phyloP scores from a whole-genome alignment of 2,113 vertebrate genomes.

The Brachyhypopomus gauderio region DNA sequence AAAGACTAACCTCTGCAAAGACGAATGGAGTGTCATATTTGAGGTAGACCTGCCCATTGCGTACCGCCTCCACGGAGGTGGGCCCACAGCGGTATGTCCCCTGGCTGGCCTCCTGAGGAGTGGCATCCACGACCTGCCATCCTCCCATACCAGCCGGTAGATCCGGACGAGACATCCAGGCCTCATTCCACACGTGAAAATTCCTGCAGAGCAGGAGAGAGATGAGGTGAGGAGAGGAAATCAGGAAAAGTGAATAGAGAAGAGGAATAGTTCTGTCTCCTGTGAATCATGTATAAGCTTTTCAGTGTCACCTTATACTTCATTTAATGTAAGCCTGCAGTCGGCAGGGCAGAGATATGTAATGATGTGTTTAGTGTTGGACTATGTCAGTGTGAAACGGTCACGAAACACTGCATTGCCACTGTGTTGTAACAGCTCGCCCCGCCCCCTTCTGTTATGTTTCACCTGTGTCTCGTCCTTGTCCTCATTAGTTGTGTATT shows the following conservation, averaged over 20 bases:
- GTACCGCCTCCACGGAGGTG: conserved; percentile 82
- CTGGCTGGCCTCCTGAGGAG: conserved; percentile 88
- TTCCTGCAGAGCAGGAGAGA: conserved; percentile 75
- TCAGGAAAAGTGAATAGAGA: background rate
- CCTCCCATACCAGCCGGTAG: conserved; percentile 78
- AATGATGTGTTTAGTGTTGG: background rate
- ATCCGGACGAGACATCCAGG: conserved; percentile 90
- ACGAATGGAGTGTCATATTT: conserved; percentile 85
- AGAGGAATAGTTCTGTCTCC: background rate
- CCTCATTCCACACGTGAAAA: conserved; percentile 95
- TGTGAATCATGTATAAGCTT: background rate
- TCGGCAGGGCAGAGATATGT: background rate
- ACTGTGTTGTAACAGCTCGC: too few species aligned
- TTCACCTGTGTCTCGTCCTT: too few species aligned
- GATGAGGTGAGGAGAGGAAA: too few species aligned
- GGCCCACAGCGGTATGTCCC: conserved; percentile 88
- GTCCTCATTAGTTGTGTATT: too few species aligned
- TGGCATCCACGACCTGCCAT: conserved; percentile 86
- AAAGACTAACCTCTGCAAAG: conserved; percentile 83
- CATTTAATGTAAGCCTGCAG: too few species aligned
- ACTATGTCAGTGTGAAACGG: too few species aligned
- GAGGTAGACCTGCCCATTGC: conserved; percentile 83
- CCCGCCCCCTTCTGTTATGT: too few species aligned
- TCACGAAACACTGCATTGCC: too few species aligned
- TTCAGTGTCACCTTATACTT: background rate